Percentiles rank a stretch among this genome's conserved stretches.
These are phyloP conservation scores for Phengaris arion DNA, from an alignment of 2,888 invertebrate genomes.

Conservation along the genomic window DNA sequence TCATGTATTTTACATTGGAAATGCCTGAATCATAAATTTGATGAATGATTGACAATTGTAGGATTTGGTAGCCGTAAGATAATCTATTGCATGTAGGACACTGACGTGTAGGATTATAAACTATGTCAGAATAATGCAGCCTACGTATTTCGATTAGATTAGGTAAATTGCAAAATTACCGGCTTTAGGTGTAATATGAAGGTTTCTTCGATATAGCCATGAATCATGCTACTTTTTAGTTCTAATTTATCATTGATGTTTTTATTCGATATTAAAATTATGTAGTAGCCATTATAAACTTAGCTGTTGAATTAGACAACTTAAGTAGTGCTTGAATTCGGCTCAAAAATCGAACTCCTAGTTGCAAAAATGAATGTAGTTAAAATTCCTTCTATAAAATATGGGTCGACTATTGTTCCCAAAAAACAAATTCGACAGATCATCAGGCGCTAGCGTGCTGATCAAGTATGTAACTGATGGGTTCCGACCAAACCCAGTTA, in stretches of 20 bases:
- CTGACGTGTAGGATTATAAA: slow-evolving; percentile 26
- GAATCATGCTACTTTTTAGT: slow-evolving; percentile 2
- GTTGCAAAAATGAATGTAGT: too few relatives aligned
- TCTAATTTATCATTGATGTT: too few relatives aligned
- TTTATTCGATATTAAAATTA: too few relatives aligned
- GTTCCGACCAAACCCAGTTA: not conserved
- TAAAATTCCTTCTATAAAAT: not conserved
- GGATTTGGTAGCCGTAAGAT: slow-evolving; percentile 11
- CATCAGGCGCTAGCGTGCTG: not conserved
- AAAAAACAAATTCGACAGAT: not conserved
- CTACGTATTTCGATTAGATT: slow-evolving; percentile 18
- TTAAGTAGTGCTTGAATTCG: too few relatives aligned
- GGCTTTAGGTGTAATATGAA: slow-evolving; percentile 6
- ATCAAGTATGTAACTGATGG: not conserved
- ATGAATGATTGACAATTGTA: slow-evolving; percentile 7
- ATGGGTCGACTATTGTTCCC: not conserved
- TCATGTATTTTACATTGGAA: slow-evolving; percentile 5
- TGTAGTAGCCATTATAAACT: too few relatives aligned
- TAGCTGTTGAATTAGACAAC: too few relatives aligned
- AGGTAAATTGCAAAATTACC: slow-evolving; percentile 24
- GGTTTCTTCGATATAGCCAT: not conserved
- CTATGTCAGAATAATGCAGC: slow-evolving; percentile 29
- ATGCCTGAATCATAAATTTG: slow-evolving; percentile 13
- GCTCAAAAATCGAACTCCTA: too few relatives aligned
- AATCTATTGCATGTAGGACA: slow-evolving; percentile 22